Evolutionary conservation across 2,888 invertebrate species (phyloP).

Genomic region (Rhodophaea formosa): DNA sequence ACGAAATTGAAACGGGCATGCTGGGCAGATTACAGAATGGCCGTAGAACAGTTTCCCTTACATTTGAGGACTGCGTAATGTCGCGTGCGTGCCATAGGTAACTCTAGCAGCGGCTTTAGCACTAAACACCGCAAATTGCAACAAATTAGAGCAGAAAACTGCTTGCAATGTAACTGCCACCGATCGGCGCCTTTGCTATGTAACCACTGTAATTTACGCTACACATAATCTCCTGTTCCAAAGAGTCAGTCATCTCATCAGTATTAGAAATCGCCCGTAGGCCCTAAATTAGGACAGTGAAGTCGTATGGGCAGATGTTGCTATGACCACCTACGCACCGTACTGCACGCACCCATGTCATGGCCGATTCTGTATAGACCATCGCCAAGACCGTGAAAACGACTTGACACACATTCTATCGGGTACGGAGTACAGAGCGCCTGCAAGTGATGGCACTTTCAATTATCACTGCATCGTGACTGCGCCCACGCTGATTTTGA

Average conservation of each 20-base stretch:
- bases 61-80: conserved; percentile 63
- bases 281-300: conserved; percentile 20
- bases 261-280: background rate
- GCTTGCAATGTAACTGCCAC: conserved; percentile 40
- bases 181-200: conserved; percentile 12
- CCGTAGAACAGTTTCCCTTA: conserved; percentile 56
- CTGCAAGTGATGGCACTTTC: conserved; percentile 73
- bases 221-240: background rate
- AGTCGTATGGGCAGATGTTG: conserved; percentile 36
- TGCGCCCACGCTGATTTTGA: conserved; percentile 56
- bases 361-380: conserved; percentile 59
- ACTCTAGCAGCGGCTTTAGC: conserved; percentile 43
- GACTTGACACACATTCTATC: conserved; percentile 70
- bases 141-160: conserved; percentile 54
- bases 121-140: conserved; percentile 45
- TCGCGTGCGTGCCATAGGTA: conserved; percentile 67
- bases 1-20: conserved; percentile 70
- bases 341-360: conserved; percentile 50
- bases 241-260: background rate
- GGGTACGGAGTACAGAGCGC: conserved; percentile 48
- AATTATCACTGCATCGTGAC: conserved; percentile 70
- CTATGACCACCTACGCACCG: conserved; percentile 39
- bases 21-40: conserved; percentile 63
- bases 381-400: conserved; percentile 69
- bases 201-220: background rate